Evolutionary conservation across 2,888 invertebrate species (phyloP), one percentile per base, ranked within the genome.

Genomic region (Tineola bisselliella): DNA sequence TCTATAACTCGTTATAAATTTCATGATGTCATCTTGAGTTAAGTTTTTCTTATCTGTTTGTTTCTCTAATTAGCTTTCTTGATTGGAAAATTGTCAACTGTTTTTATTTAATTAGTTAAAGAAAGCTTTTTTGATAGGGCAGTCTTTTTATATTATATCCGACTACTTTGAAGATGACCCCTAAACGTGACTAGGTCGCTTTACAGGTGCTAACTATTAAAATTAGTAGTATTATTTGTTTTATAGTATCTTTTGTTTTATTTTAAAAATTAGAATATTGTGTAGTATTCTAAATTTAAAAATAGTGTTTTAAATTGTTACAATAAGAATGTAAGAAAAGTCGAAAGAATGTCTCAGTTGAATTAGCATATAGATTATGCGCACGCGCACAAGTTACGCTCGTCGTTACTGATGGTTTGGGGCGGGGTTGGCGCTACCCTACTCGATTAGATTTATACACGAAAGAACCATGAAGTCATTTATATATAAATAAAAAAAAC

Each of bases 261-360:
- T n/a, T n/a, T n/a, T n/a, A n/a, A n/a, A n/a, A n/a, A n/a, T n/a
- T n/a, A n/a, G n/a, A n/a, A n/a, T n/a, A n/a, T n/a, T n/a, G n/a
- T n/a, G n/a, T n/a, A n/a, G n/a, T n/a, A n/a, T n/a, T n/a, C n/a
- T n/a, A n/a, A n/a, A n/a, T n/a, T n/a, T n/a, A n/a, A n/a, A n/a
- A n/a, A 25, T 25, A 6, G 25, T 25, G 25, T 25, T 25, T 25
- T 25, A 25, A 25, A 25, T 25, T 25, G 95, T 96, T 96, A 93
- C 96, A 84, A 84, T 82, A 79, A 4, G 15, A 5, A 8, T 6
- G 6, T 52, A 52, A 8, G 8, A 79, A 43, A 3, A 5, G 0
- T 0, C 0, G 0, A 15, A 0, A 59, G 62, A 82, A 83, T 17
- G 48, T 48, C 15, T 13, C 17, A 10, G 48, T 69, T 74, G 67